A percentile compares a stretch with the other conserved stretches of the same genome.
Conservation (phyloP, 2,113 vertebrate genomes). For the Terrapene triunguis region DNA sequence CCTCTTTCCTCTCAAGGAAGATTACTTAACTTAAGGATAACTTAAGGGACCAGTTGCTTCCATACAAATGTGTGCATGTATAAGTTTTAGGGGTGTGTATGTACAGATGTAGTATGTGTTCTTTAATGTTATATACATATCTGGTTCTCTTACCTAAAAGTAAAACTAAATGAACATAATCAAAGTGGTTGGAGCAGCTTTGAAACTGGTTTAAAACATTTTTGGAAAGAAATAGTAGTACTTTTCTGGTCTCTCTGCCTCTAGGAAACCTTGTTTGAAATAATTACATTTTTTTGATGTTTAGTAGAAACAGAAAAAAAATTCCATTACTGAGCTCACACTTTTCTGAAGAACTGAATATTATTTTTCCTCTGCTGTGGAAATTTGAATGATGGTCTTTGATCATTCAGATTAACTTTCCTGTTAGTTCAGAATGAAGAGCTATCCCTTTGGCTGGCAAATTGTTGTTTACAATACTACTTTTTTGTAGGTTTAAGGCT, state of each 20-base stretch:
- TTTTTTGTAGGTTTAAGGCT: conserved; percentile 35
- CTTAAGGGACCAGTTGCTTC: not conserved
- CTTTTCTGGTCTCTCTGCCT: not conserved
- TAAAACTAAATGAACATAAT: not conserved
- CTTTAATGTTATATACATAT: not conserved
- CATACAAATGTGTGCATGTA: not conserved
- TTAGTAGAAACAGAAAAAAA: not conserved
- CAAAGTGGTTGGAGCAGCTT: not conserved
- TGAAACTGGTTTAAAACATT: not conserved
- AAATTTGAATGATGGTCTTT: not conserved
- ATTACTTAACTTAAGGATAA: not conserved
- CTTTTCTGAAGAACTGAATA: not conserved
- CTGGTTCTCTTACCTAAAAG: not conserved
- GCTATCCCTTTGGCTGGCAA: fast-evolving
- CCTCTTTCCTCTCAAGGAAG: not conserved
- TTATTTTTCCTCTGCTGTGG: not conserved
- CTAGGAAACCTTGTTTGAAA: not conserved
- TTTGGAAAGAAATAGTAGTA: not conserved
- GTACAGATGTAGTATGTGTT: not conserved
- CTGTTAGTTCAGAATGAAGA: not conserved
- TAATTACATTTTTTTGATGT: not conserved
- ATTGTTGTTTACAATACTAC: not conserved
- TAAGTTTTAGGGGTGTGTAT: not conserved
- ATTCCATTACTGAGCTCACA: not conserved
- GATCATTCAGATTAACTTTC: not conserved